Base-by-base conservation (phyloP, 2,113 vertebrate species). In the Burhinus bistriatus region DNA sequence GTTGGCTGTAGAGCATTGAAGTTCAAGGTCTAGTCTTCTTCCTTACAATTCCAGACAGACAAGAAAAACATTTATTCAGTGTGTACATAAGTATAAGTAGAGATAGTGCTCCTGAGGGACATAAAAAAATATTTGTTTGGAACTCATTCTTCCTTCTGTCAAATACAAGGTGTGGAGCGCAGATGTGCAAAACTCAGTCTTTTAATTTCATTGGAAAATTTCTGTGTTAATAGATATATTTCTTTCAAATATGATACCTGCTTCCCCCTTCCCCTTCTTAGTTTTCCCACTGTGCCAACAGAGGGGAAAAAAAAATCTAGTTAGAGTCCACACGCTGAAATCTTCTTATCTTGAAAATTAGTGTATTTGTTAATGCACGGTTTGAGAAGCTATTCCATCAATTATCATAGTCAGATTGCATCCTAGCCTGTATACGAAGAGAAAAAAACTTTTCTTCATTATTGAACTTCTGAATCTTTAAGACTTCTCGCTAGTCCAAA, bases 281-380 rank as follows among this genome's bases (percentile, higher is more conserved):
- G 5, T 55, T 95, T 62, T 92, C 21, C 13, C 29, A 19, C 9
- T 42, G 34, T 66, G 19, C 10, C 7, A 91, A 66, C 11, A 81
- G 15, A 54, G 6, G 23, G 6, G 5, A 20, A 59, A 25, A 59
- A 77, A 62, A n/a, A 25, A 61, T 6, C 11, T 55, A 36, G 1
- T 44, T 34, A 42, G 8, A 73, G 11, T 49, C 14, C 11, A 51
- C 29, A 51, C 3, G 3, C 7, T 55, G 42, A 91, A 91, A 55
- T 69, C 11, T 73, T 87, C 40, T 83, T 3, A 40, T 83, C 21
- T 83, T 83, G 40, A 92, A 86, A 69, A 16, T 23, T 8, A 75
- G 2, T 0, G 0, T 34, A 26, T 58, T 87, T 78, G 51, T 87
- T 71, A 89, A 70, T 69, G 62, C 5, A 20, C 0, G 1, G 4